Evolutionary conservation across 2,888 invertebrate genomes (phyloP).

Genomic region (Trisateles emortualis): DNA sequence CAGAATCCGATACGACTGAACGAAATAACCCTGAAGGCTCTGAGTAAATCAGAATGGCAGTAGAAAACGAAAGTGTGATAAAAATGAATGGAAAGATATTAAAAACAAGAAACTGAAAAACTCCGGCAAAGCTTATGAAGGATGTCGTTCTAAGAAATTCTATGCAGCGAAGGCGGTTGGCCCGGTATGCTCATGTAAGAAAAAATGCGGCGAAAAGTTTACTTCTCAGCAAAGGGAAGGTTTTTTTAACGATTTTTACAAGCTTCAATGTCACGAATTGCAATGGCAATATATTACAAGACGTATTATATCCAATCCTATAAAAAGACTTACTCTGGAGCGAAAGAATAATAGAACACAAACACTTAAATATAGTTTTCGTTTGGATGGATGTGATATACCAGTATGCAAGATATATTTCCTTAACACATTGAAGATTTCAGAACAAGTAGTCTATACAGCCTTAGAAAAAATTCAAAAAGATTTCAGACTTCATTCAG

Average conservation of each 20-base stretch:
- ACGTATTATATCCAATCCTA: neutral
- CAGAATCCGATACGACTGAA: too few relatives aligned
- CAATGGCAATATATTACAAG: neutral
- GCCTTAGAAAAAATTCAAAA: constrained; percentile 10
- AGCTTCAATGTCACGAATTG: neutral
- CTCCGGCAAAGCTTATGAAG: too few relatives aligned
- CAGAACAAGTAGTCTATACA: neutral
- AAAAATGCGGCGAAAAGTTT: neutral
- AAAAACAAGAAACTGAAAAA: too few relatives aligned
- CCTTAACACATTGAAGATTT: neutral
- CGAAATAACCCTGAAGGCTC: too few relatives aligned
- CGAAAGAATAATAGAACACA: neutral
- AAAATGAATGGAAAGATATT: too few relatives aligned
- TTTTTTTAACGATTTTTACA: neutral
- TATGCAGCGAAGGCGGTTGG: neutral
- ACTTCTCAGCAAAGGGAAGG: neutral
- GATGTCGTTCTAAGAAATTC: too few relatives aligned
- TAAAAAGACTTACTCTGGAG: neutral
- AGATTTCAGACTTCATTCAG: too few relatives aligned
- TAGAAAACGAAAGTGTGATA: too few relatives aligned
- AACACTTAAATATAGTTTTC: neutral
- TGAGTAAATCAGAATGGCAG: too few relatives aligned
- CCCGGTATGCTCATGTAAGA: neutral
- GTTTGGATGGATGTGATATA: neutral
- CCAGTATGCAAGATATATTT: neutral